These are phyloP conservation scores for Alectura lathami DNA, from an alignment of 2,113 vertebrate genomes.

Conservation along the genomic window DNA sequence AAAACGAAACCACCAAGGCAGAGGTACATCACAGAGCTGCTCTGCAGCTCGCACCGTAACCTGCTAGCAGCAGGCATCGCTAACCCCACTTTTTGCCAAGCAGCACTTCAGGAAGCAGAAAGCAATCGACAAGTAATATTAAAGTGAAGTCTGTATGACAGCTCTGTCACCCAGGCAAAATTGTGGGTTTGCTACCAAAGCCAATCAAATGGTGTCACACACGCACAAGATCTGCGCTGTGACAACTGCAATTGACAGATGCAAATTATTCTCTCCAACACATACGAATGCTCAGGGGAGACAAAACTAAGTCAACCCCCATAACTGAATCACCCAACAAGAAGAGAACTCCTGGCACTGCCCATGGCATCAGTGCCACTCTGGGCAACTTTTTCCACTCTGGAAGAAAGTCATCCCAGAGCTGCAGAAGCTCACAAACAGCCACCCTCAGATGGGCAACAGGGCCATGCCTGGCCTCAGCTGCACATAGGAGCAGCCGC, in stretches of 20 bases:
- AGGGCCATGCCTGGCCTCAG: not conserved
- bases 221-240: not conserved
- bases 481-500: not conserved
- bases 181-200: not conserved
- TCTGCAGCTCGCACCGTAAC: not conserved
- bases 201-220: not conserved
- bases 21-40: not conserved
- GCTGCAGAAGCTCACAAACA: not conserved
- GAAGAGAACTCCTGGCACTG: not conserved
- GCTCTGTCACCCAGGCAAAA: not conserved
- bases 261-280: not conserved
- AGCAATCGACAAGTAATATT: not conserved
- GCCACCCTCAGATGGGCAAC: not conserved
- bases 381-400: not conserved
- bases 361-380: not conserved
- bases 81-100: not conserved
- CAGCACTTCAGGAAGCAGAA: not conserved
- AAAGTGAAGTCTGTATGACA: not conserved
- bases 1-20: not conserved
- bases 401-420: not conserved
- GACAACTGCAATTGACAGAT: not conserved
- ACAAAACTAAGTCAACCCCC: not conserved
- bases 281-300: not conserved
- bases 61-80: not conserved
- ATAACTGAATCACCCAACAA: not conserved